Conservation (phyloP, 2,888 invertebrate species). For the Melieria picta region DNA sequence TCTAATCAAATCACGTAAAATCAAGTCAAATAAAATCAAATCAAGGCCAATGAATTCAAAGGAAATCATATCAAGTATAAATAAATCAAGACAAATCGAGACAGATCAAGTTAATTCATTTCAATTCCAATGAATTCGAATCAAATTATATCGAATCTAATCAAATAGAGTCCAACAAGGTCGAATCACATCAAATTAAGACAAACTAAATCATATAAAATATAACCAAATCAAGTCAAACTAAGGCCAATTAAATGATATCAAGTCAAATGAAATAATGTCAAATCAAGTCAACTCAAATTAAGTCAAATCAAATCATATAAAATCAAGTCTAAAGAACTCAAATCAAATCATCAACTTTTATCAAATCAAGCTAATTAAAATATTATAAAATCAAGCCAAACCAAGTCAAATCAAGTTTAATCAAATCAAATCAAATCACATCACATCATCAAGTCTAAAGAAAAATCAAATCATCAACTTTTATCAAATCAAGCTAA, state of each 20-base stretch:
- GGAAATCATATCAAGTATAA: slow-evolving; percentile 9
- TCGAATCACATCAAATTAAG: slow-evolving; percentile 6
- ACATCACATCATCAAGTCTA: not conserved
- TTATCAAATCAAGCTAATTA: too few relatives aligned
- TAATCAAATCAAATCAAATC: not conserved
- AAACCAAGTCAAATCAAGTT: not conserved
- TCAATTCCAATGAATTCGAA: slow-evolving; percentile 6
- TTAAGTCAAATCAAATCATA: too few relatives aligned
- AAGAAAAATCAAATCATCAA: too few relatives aligned
- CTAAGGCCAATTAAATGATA: not conserved
- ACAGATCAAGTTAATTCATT: slow-evolving; percentile 1
- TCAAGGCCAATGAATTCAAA: slow-evolving; percentile 6
- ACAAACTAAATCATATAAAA: not conserved
- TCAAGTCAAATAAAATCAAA: slow-evolving; percentile 6
- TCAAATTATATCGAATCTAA: slow-evolving; percentile 5
- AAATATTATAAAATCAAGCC: too few relatives aligned
- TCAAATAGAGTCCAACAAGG: slow-evolving; percentile 7
- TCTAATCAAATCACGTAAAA: slow-evolving; percentile 2
- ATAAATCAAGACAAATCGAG: not conserved
- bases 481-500: too few relatives aligned
- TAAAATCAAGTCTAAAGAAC: not conserved
- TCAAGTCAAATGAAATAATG: not conserved
- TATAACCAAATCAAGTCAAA: not conserved
- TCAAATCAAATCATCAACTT: not conserved
- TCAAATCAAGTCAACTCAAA: too few relatives aligned